Percentiles rank a stretch among this genome's conserved stretches.
phyloP scores from a whole-genome alignment of 2,113 vertebrate genomes.

The Aspiorhynchus laticeps region DNA sequence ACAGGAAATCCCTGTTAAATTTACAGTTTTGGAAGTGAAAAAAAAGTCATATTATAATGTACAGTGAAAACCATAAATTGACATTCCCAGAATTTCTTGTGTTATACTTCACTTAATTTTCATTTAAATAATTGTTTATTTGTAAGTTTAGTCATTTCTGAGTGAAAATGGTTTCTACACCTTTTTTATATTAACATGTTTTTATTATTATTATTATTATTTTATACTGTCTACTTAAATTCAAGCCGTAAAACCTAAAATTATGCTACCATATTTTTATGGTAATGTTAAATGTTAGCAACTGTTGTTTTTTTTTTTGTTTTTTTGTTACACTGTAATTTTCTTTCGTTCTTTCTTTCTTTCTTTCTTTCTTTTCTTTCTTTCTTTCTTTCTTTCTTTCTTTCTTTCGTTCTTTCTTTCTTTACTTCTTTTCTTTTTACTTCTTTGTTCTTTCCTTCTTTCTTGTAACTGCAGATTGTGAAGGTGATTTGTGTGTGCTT shows the following conservation, averaged over 20 bases:
- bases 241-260: too few relatives aligned
- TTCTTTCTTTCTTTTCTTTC: background rate
- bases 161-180: too few relatives aligned
- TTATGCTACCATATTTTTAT: too few relatives aligned
- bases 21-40: background rate
- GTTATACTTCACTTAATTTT: background rate
- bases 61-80: background rate
- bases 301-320: too few relatives aligned
- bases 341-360: too few relatives aligned
- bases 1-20: background rate
- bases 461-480: background rate
- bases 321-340: too few relatives aligned
- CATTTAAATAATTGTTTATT: background rate
- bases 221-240: too few relatives aligned
- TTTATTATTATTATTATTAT: too few relatives aligned
- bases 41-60: background rate
- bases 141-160: background rate
- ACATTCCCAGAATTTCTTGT: background rate
- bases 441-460: background rate
- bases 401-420: too few relatives aligned
- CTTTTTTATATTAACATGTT: background rate
- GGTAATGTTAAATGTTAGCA: too few relatives aligned
- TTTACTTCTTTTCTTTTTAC: background rate
- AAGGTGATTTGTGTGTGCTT: background rate
- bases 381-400: background rate